Conservation (phyloP, 2,888 invertebrate species). For the Anthrax anthrax region DNA sequence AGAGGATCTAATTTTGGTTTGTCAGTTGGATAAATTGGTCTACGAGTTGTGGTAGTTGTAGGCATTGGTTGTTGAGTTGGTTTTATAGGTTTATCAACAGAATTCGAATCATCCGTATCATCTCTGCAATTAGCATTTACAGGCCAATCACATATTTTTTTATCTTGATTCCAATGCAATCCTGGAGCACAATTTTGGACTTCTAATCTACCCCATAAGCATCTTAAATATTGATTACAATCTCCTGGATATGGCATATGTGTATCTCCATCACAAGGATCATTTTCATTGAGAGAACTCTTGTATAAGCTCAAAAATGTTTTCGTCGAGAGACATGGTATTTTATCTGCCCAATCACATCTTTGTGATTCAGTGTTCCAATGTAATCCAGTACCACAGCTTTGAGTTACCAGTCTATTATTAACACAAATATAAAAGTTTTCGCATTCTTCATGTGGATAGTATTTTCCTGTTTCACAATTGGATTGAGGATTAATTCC, state of each 20-base stretch:
- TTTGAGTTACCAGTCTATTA: conserved; percentile 49
- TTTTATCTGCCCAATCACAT: conserved; percentile 61
- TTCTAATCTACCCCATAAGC: conserved; percentile 64
- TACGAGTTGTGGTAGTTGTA: conserved; percentile 20
- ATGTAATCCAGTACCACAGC: conserved; percentile 61
- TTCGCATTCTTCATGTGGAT: conserved; percentile 56
- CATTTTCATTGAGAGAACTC: conserved; percentile 18
- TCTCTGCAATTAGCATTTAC: conserved; percentile 43
- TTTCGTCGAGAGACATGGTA: conserved; percentile 39
- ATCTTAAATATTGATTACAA: conserved; percentile 60
- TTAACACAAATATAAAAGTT: conserved; percentile 68
- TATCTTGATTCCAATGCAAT: conserved; percentile 56
- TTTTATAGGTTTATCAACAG: conserved; percentile 3
- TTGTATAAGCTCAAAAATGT: neutral
- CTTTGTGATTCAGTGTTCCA: conserved; percentile 52
- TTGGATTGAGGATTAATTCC: conserved; percentile 21
- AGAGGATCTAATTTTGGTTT: conserved; percentile 35
- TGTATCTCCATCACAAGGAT: conserved; percentile 46
- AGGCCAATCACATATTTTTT: conserved; percentile 61
- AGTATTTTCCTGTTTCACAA: conserved; percentile 61
- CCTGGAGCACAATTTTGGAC: conserved; percentile 56
- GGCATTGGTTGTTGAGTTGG: conserved; percentile 16
- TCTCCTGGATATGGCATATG: conserved; percentile 51
- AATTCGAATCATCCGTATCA: conserved; percentile 1
- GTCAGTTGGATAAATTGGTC: conserved; percentile 26